Evolutionary conservation across 2,113 vertebrate species (phyloP).

Genomic region (Lepidiolamprologus cunningtoni): DNA sequence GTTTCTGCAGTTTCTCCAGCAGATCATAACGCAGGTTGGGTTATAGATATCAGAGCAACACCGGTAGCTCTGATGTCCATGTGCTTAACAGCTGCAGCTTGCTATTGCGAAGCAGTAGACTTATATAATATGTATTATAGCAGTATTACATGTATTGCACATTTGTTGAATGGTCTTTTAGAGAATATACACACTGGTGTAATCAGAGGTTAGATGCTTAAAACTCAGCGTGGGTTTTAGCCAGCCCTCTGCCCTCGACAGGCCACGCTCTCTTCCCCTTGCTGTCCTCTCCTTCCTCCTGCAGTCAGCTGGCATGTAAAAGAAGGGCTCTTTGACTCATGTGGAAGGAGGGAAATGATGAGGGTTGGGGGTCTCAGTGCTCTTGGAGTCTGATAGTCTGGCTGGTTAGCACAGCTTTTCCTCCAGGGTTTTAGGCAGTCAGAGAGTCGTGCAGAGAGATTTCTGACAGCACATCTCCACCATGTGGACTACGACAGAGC

Average conservation of each 20-base stretch:
- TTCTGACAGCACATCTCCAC: conserved; percentile 74
- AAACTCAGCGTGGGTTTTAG: neutral
- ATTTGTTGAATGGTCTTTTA: neutral
- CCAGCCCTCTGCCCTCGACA: neutral
- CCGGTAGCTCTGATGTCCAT: neutral
- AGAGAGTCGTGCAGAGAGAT: conserved; percentile 24
- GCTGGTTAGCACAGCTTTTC: conserved; percentile 40
- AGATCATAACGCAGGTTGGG: neutral
- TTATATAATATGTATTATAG: neutral
- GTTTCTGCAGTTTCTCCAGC: neutral
- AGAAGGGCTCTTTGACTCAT: conserved; percentile 68
- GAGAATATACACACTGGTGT: neutral
- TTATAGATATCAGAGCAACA: neutral
- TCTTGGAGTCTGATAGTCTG: conserved; percentile 75
- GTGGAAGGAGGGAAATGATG: conserved; percentile 17
- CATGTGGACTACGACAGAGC: conserved; percentile 68
- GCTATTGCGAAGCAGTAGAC: neutral
- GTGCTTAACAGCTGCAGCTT: neutral
- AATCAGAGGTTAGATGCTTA: neutral
- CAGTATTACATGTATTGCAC: neutral
- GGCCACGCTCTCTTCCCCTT: neutral
- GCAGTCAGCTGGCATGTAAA: conserved; percentile 63
- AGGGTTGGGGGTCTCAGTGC: conserved; percentile 36
- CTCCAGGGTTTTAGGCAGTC: conserved; percentile 29
- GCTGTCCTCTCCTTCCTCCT: conserved; percentile 12